Base-by-base conservation (phyloP, 2,888 invertebrate species). In the Diaperis boleti region DNA sequence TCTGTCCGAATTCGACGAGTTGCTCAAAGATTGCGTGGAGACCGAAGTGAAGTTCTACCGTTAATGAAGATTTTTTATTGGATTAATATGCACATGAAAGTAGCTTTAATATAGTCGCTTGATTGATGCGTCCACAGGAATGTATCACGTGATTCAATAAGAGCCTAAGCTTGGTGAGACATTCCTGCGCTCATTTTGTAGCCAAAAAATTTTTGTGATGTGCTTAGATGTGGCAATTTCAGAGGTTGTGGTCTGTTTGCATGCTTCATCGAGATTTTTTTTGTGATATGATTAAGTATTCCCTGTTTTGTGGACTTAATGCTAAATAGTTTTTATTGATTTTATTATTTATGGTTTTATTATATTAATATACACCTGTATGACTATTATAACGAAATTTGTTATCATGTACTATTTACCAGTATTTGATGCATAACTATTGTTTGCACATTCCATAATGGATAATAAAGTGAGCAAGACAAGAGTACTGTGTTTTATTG, bases 11-110 rank as follows among this genome's bases (percentile, higher is more conserved):
- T 78, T 88, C 45, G 87, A 88, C 71, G 85, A 87, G 69, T 74
- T 89, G 62, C 84, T 89, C 81, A 87, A 88, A 78, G 87, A 87
- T 76, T 87, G 88, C 71, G 88, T 89, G n/a, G 88, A 88, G 76
- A 87, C 88, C 35, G 89, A 89, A 78, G 85, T 88, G 1, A 87
- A 87, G 76, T 85, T 88, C 70, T 91, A 90, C 76, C 86, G 84
- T 71, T 86, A 83, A 78, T 52, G 59, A 61, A n/a, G 35, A 1
- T 37, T 57, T 56, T 42, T 33, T 22, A 17, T 29, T 59, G 15
- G 20, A 44, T 44, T 45, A n/a, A 49, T 59, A 52, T 54, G 59
- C 54, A 63, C 54, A 57, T 31, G 57, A 42, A 49, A 44, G 37
- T 56, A 55, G 62, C 62, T 62, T 56, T 56, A 44, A 62, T 56